phyloP scores from a whole-genome alignment of 2,797 vertebrate species.

The Thalassophryne amazonica region DNA sequence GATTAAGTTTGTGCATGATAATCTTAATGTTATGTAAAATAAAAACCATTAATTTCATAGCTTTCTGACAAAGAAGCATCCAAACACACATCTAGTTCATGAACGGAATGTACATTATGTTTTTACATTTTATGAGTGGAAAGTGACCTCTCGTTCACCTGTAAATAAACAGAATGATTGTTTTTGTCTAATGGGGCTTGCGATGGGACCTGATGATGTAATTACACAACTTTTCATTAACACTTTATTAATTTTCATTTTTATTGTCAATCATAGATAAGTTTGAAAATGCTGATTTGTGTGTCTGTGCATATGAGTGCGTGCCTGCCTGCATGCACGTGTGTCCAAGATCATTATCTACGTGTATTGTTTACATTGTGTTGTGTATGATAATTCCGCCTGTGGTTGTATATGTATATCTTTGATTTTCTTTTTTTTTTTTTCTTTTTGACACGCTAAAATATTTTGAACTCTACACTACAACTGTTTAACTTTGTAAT shows the following conservation, averaged over 20 bases:
- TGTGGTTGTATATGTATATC: conserved; percentile 66
- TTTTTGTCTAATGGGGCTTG: conserved; percentile 31
- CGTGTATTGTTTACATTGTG: conserved; percentile 62
- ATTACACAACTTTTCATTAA: conserved; percentile 37
- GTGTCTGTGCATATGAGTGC: conserved; percentile 1
- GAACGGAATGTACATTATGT: conserved; percentile 33
- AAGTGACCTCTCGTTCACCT: conserved; percentile 19
- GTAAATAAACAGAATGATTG: conserved; percentile 21
- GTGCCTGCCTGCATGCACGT: not conserved
- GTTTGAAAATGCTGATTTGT: not conserved
- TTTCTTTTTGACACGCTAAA: conserved; percentile 32
- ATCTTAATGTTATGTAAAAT: conserved; percentile 6
- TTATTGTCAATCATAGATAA: conserved; percentile 8
- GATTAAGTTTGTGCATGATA: conserved; percentile 28
- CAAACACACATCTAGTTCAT: not conserved
- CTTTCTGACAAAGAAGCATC: conserved; percentile 6
- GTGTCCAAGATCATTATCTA: conserved; percentile 7
- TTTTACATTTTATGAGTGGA: conserved; percentile 13
- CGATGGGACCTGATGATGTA: conserved; percentile 56
- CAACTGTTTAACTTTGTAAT: conserved; percentile 6
- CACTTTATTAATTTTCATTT: conserved; percentile 31
- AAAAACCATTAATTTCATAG: not conserved
- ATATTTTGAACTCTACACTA: conserved; percentile 50
- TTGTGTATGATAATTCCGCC: conserved; percentile 62
- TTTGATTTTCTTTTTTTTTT: too few species aligned